Percentiles rank a stretch among this genome's conserved stretches.
phyloP scores from a whole-genome alignment of 2,888 invertebrate genomes.

The Eupithecia dodoneata region DNA sequence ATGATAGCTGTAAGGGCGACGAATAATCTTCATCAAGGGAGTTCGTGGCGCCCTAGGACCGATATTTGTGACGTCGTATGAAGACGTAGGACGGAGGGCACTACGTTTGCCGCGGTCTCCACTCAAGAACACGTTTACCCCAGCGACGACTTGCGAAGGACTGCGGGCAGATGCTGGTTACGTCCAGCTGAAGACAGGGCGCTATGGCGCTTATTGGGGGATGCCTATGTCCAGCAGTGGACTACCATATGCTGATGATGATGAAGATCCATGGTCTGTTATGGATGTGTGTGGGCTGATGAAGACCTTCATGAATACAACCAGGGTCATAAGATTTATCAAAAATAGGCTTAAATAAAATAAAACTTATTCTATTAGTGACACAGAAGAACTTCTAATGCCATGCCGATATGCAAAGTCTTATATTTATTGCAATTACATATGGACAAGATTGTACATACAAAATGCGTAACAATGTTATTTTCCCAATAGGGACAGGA shows the following conservation, averaged over 20 bases:
- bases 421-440: too few species aligned
- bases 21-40: neutral
- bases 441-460: too few species aligned
- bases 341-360: neutral
- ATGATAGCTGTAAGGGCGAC: neutral
- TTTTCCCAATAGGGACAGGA: too few species aligned
- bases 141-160: too few species aligned
- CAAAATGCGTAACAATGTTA: too few species aligned
- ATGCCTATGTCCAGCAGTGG: neutral
- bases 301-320: neutral
- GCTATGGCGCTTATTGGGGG: too few species aligned
- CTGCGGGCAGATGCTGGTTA: too few species aligned
- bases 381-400: neutral
- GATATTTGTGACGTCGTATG: neutral
- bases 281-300: neutral
- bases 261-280: too few species aligned
- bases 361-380: neutral
- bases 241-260: too few species aligned
- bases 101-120: too few species aligned
- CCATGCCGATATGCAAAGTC: neutral
- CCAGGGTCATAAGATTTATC: neutral
- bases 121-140: too few species aligned
- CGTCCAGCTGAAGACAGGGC: too few species aligned
- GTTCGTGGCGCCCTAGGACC: neutral
- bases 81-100: neutral